A percentile compares a stretch with the other conserved stretches of the same genome.
phyloP scores from a whole-genome alignment of 2,888 invertebrate species.

The Drosophila rubida region DNA sequence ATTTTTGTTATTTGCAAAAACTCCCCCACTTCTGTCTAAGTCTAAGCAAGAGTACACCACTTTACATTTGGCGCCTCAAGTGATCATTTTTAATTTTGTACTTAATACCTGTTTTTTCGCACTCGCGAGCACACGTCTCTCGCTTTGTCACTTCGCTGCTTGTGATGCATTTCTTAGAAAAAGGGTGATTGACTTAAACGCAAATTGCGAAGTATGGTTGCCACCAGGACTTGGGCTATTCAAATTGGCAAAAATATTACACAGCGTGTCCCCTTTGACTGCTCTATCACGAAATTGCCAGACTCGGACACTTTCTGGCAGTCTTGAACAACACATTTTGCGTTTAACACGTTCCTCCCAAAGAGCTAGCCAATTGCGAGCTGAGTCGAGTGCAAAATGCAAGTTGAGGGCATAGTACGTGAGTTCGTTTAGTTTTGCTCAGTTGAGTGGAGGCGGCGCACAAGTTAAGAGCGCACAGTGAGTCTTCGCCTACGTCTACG shows the following conservation, averaged over 20 bases:
- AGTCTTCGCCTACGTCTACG: too few species aligned
- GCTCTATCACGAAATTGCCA: slow-evolving; percentile 28
- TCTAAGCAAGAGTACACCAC: too few species aligned
- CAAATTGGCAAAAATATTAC: slow-evolving; percentile 45
- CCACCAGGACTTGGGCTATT: too few species aligned
- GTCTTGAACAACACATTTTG: slow-evolving; percentile 60
- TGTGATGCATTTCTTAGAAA: too few species aligned
- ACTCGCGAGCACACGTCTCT: too few species aligned
- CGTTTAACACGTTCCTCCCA: slow-evolving; percentile 73
- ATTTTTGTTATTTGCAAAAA: too few species aligned
- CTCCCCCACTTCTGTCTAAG: too few species aligned
- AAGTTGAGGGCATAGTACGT: slow-evolving; percentile 69
- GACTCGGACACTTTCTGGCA: slow-evolving; percentile 30
- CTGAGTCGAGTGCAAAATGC: slow-evolving; percentile 76
- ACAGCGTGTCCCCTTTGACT: slow-evolving; percentile 39
- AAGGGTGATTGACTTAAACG: too few species aligned
- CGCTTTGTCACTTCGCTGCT: too few species aligned
- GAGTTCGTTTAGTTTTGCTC: slow-evolving; percentile 71
- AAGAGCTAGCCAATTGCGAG: slow-evolving; percentile 67
- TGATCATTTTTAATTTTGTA: too few species aligned
- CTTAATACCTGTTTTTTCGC: too few species aligned
- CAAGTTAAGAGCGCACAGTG: slow-evolving; percentile 17
- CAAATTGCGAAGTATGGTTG: slow-evolving; percentile 3
- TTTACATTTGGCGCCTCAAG: too few species aligned
- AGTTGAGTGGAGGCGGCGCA: slow-evolving; percentile 37